Evolutionary conservation across 1,140 invertebrate genomes (phyloP), one percentile per base, ranked within the genome.

Genomic region (Bathynomus jamesi): DNA sequence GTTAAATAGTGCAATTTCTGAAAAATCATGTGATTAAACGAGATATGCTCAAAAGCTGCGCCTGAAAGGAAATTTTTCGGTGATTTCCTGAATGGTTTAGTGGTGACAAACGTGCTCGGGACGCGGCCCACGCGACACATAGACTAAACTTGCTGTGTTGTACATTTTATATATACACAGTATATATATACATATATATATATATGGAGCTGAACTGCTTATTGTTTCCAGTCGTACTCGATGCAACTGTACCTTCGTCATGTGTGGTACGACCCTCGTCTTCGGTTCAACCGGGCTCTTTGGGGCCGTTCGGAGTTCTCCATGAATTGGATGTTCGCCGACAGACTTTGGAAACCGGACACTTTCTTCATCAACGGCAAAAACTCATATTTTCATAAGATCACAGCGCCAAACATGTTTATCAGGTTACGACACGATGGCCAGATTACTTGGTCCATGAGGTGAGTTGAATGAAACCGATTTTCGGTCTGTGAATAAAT

Each of bases 231-330:
- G 92, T 92, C 94, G 80, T 98, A 96, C 80, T 95, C 94, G 3
- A 95, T 97, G 91, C 94, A 98, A 79, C 96, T 94, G 61, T 89
- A 89, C 79, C 87, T 89, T 76, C 81, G 87, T 0, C 87, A 88
- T 78, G 80, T 80, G 31, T 88, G 87, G 87, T 81, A 81, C 31
- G 87, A 89, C 81, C 79, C 82, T 4, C 79, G 87, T 32, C 82
- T 85, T 17, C 77, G 78, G 32, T 85, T 84, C 79, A 79, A 81
- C 28, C 69, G 73, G 13, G 78, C 72, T 40, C 71, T 80, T 28
- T 79, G 82, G 1, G 80, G 80, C 4, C 68, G 82, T 21, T 83
- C 92, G 89, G 78, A 84, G 68, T 81, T 85, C 64, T 85, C 84
- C 27, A 81, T 85, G 81, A 83, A 84, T 46, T 85, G 83, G 83